Conservation (phyloP, 2,113 vertebrate genomes). For the Nymphicus hollandicus region DNA sequence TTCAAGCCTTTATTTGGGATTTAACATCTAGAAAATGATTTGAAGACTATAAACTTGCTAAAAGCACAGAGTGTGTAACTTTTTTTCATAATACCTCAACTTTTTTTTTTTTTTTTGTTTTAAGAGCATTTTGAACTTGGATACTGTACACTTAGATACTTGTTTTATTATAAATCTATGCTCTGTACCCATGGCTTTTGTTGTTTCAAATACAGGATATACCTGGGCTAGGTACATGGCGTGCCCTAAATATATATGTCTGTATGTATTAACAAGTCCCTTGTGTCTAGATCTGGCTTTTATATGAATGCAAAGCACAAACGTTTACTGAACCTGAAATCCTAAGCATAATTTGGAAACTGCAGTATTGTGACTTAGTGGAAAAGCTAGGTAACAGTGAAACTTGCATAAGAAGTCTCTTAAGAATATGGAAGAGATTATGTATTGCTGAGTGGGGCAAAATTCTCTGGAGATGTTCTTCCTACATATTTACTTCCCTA, state of each 20-base stretch:
- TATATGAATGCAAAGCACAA: neutral
- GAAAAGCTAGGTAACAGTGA: neutral
- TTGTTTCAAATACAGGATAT: neutral
- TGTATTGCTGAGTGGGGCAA: neutral
- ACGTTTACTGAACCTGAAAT: neutral
- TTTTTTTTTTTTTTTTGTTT: neutral
- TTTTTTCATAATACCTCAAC: neutral
- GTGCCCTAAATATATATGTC: neutral
- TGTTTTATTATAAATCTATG: neutral
- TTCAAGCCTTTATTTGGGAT: neutral
- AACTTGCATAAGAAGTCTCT: neutral
- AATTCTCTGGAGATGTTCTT: neutral
- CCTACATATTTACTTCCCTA: rapidly evolving
- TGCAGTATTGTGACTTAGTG: neutral
- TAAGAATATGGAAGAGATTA: neutral
- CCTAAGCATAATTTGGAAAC: neutral
- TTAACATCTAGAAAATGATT: neutral
- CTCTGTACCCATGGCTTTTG: neutral
- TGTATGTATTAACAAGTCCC: neutral
- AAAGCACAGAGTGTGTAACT: neutral
- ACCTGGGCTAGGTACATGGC: neutral
- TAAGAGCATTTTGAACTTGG: neutral
- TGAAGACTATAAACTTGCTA: neutral
- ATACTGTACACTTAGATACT: neutral
- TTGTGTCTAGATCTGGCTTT: neutral